A percentile compares a stretch with the other conserved stretches of the same genome.
Conservation (phyloP, 2,888 invertebrate genomes). For the Matsumyia berberina region DNA sequence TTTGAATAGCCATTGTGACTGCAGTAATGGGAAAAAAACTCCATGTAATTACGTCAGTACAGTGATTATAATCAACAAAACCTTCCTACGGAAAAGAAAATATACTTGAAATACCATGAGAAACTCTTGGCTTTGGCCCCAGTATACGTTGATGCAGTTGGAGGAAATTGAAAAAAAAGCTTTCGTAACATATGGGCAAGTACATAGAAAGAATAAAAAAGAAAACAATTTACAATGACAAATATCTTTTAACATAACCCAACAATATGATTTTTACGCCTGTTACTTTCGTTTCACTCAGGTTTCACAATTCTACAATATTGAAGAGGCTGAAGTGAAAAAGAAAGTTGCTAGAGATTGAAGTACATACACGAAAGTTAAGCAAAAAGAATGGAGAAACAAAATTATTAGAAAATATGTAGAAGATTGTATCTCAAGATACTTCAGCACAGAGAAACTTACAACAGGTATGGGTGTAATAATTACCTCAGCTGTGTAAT, state of each 20-base stretch:
- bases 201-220: constrained; percentile 18
- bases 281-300: constrained; percentile 39
- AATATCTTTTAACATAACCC: constrained; percentile 31
- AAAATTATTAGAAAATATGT: constrained; percentile 32
- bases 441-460: constrained; percentile 3
- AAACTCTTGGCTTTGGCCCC: constrained; percentile 9
- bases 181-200: background rate
- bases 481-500: constrained; percentile 78
- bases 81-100: constrained; percentile 14
- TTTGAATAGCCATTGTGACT: constrained; percentile 31
- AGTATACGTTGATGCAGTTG: constrained; percentile 1
- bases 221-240: constrained; percentile 16
- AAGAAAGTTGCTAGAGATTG: constrained; percentile 40
- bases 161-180: constrained; percentile 6
- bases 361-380: constrained; percentile 29
- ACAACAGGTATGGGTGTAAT: constrained; percentile 12
- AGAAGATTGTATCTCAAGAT: constrained; percentile 2
- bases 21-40: constrained; percentile 17
- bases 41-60: constrained; percentile 11
- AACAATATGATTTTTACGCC: constrained; percentile 17
- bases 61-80: constrained; percentile 13
- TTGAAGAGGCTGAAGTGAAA: constrained; percentile 21
- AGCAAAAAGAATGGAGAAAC: constrained; percentile 20
- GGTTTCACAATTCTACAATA: constrained; percentile 36
- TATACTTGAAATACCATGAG: constrained; percentile 13